These are phyloP conservation scores for Branchinecta lynchi DNA, from an alignment of 1,140 invertebrate genomes.

Conservation along the genomic window DNA sequence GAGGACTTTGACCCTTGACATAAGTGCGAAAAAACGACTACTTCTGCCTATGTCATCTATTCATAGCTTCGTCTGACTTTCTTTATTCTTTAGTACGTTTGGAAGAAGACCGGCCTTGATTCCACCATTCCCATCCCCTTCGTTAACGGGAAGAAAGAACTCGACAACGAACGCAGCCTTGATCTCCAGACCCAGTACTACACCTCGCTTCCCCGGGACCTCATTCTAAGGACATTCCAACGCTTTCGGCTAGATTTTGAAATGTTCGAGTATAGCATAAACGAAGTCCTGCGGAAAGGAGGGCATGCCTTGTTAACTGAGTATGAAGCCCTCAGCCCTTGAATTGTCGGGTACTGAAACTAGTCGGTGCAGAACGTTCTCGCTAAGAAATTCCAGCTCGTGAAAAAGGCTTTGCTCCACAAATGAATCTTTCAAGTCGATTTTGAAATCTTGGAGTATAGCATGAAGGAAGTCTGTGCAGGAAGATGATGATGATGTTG, in stretches of 20 bases:
- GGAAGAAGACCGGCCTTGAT: constrained; percentile 18
- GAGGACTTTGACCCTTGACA: too few relatives aligned
- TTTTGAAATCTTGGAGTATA: too few relatives aligned
- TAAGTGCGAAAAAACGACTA: too few relatives aligned
- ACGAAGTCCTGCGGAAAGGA: constrained; percentile 23
- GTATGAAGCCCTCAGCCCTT: neutral
- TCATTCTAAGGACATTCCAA: constrained; percentile 23
- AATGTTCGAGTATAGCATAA: constrained; percentile 26
- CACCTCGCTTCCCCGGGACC: constrained; percentile 22
- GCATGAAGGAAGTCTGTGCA: too few relatives aligned
- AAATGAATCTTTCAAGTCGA: too few relatives aligned
- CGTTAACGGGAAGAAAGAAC: constrained; percentile 14
- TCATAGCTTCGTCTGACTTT: neutral
- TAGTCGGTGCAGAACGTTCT: too few relatives aligned
- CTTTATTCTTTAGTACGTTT: constrained; percentile 17
- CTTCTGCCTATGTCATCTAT: too few relatives aligned
- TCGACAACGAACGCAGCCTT: neutral
- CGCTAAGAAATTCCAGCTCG: too few relatives aligned
- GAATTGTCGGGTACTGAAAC: too few relatives aligned
- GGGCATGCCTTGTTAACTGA: constrained; percentile 15
- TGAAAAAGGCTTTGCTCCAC: too few relatives aligned
- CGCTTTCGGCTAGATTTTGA: constrained; percentile 27
- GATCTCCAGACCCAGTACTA: constrained; percentile 16
- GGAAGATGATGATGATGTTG: too few relatives aligned
- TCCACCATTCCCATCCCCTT: constrained; percentile 17